Evolutionary conservation across 2,888 invertebrate genomes (phyloP).

Genomic region (Lepidocyrtoides sp.): DNA sequence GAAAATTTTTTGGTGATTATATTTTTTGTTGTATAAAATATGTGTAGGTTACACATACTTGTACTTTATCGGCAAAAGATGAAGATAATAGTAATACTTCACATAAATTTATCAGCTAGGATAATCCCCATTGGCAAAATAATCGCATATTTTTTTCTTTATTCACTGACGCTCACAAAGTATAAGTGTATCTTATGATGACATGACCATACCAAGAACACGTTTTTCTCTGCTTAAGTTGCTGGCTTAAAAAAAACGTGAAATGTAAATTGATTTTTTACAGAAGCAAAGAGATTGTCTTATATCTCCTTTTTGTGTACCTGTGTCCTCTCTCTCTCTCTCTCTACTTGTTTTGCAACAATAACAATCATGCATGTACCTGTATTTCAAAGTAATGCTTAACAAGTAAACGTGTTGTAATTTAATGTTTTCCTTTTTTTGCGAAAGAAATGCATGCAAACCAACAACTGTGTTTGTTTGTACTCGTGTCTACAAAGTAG

Average conservation of each 20-base stretch:
- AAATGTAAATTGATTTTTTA: neutral
- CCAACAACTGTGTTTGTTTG: neutral
- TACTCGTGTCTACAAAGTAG: neutral
- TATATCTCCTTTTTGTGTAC: neutral
- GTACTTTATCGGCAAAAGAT: no score
- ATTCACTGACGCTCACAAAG: neutral
- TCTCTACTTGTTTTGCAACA: conserved; percentile 10
- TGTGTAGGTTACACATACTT: no score
- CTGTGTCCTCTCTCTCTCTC: neutral
- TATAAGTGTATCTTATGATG: neutral
- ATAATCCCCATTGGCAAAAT: neutral
- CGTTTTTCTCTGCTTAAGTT: neutral
- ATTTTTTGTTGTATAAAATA: no score
- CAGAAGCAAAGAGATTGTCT: neutral
- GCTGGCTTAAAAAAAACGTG: neutral
- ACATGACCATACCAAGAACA: neutral
- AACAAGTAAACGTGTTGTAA: neutral
- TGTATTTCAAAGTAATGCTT: neutral
- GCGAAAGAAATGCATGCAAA: neutral
- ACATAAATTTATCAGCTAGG: no score
- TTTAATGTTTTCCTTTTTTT: neutral
- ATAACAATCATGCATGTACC: neutral
- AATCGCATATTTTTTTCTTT: neutral
- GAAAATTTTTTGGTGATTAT: no score
- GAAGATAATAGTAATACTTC: neutral